Evolutionary conservation across 92 coral and sea anemone species (phyloP), one percentile per base, ranked within the genome.

Genomic region (Anthopleura xanthogrammica): DNA sequence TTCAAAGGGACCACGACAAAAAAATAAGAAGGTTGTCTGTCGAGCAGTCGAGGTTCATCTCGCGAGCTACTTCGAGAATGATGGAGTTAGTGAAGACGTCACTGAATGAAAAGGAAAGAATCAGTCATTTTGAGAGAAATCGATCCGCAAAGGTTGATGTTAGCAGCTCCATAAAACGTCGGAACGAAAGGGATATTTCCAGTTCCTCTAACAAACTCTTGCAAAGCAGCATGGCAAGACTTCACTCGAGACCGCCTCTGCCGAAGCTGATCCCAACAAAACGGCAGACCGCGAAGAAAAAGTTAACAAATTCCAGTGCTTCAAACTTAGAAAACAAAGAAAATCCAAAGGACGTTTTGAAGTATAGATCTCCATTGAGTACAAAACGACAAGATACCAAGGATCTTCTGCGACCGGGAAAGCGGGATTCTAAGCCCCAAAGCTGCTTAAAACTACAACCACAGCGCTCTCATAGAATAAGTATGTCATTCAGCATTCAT

Each of bases 401-500:
- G 70, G 70, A 62, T 23, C 11, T 62, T 5, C 11, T 62, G 11
- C 70, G 70, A 62, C 70, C 70, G 3, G 7, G 8, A 14, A 54
- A 11, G 16, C 13, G 16, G 58, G 16, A 14, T 8, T 0, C 58
- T 2, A 54, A 54, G 58, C 36, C 10, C 12, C 70, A 62, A 20
- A 62, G 70, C 10, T 20, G 14, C 58, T 54, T 12, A 11, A 54
- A 14, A 12, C 58, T 54, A 14, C 16, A 14, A 14, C 58, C 58
- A 11, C 16, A 14, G 7, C 16, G 58, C 58, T 54, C 58, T 20
- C 70, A n/a, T 14, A 20, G 29, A 8, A 62, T 3, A 62, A 24
- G 76, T 16, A 74, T 80, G 76, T 80, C 76, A 41, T 80, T 42
- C 52, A 75, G 58, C 56, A 52, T 65, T 20, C 83, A 80, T 16